These are phyloP conservation scores for Paramormyrops kingsleyae DNA, from an alignment of 2,113 vertebrate genomes.

Conservation along the genomic window DNA sequence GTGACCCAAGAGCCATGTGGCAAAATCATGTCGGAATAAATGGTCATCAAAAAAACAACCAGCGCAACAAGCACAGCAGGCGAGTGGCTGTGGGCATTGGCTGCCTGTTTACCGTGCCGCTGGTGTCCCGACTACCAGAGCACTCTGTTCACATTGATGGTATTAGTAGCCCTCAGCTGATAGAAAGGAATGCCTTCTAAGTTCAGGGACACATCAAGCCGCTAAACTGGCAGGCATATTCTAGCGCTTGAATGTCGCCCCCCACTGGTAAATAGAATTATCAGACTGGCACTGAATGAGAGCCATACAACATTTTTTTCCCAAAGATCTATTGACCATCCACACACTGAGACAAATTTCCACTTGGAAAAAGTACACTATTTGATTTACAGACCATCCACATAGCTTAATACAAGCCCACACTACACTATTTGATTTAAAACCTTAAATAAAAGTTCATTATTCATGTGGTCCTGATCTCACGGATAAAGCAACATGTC, in stretches of 20 bases:
- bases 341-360: background rate
- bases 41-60: background rate
- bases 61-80: background rate
- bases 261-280: background rate
- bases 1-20: background rate
- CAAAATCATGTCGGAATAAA: background rate
- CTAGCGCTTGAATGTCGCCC: background rate
- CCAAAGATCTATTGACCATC: background rate
- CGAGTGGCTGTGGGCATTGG: background rate
- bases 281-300: background rate
- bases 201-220: background rate
- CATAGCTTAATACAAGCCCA: background rate
- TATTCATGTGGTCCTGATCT: background rate
- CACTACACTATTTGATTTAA: background rate
- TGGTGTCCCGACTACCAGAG: background rate
- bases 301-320: background rate
- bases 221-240: background rate
- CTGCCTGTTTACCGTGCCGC: background rate
- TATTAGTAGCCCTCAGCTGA: background rate
- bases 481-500: background rate
- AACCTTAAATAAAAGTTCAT: background rate
- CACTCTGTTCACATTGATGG: background rate
- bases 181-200: background rate
- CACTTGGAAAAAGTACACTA: background rate
- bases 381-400: background rate